Evolutionary conservation across 2,888 invertebrate genomes (phyloP).

Genomic region (Silvanus unidentatus): DNA sequence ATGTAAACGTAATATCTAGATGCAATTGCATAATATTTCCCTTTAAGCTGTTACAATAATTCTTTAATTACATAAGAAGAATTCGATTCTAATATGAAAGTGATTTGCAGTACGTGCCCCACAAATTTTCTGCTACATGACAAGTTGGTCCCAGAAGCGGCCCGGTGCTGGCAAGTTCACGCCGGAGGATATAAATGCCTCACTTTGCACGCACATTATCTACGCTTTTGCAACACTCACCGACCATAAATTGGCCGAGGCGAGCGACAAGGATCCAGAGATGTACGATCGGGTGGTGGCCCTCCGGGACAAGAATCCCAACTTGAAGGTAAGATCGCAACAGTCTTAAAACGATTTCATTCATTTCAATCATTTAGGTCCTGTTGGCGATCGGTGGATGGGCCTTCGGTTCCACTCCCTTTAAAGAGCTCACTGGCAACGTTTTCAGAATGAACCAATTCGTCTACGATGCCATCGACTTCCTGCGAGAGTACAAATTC

Average conservation of each 20-base stretch:
- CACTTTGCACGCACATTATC: slow-evolving; percentile 88
- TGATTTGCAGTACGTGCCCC: slow-evolving; percentile 68
- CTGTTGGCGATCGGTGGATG: slow-evolving; percentile 89
- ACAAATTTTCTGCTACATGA: slow-evolving; percentile 90
- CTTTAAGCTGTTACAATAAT: slow-evolving; percentile 3
- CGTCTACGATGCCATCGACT: slow-evolving; percentile 91
- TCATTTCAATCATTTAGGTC: slow-evolving; percentile 50
- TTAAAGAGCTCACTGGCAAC: slow-evolving; percentile 86
- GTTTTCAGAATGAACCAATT: slow-evolving; percentile 93
- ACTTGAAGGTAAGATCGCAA: slow-evolving; percentile 59
- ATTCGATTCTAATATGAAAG: too few species aligned
- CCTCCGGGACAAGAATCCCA: slow-evolving; percentile 80
- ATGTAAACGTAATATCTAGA: slow-evolving; percentile 1
- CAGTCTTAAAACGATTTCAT: neutral
- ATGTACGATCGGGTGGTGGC: slow-evolving; percentile 82
- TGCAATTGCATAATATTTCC: slow-evolving; percentile 2
- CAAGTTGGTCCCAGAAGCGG: slow-evolving; percentile 93
- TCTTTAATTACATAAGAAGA: too few species aligned
- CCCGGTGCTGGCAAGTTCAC: slow-evolving; percentile 82
- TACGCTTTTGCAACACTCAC: slow-evolving; percentile 92
- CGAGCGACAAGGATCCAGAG: slow-evolving; percentile 74
- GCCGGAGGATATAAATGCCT: slow-evolving; percentile 83
- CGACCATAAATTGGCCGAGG: slow-evolving; percentile 75
- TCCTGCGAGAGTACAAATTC: slow-evolving; percentile 83
- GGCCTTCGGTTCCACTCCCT: slow-evolving; percentile 93